Conservation (phyloP, 2,888 invertebrate genomes). For the Cerceris rybyensis region DNA sequence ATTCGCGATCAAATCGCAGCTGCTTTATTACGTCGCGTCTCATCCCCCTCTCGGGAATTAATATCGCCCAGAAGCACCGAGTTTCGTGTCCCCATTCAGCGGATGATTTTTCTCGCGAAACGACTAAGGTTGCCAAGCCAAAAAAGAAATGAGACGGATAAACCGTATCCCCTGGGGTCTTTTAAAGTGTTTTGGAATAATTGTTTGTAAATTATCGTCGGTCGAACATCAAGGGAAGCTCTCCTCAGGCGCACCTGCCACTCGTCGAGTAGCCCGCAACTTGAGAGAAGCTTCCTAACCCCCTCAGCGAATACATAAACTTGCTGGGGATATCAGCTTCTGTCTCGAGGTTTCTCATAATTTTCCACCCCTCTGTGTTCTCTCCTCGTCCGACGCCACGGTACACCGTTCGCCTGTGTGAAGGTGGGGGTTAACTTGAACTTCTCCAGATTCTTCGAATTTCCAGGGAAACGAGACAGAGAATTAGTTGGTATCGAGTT, state of each 20-base stretch:
- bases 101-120: constrained; percentile 32
- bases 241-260: constrained; percentile 51
- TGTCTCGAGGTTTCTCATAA: constrained; percentile 36
- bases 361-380: constrained; percentile 14
- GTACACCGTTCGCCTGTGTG: background rate
- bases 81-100: constrained; percentile 20
- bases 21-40: background rate
- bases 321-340: constrained; percentile 44
- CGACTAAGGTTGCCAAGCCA: constrained; percentile 18
- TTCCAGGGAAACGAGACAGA: background rate
- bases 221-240: constrained; percentile 22
- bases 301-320: constrained; percentile 42
- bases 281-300: constrained; percentile 47
- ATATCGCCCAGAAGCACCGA: constrained; percentile 15
- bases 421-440: background rate
- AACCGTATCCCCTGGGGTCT: constrained; percentile 22
- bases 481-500: background rate
- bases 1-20: constrained; percentile 10
- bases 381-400: background rate
- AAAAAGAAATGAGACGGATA: constrained; percentile 26
- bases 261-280: constrained; percentile 32
- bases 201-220: constrained; percentile 59
- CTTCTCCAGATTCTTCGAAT: background rate
- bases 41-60: background rate
- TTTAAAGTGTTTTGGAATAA: constrained; percentile 42